phyloP scores from a whole-genome alignment of 2,888 invertebrate genomes.

The Beris morrisii region DNA sequence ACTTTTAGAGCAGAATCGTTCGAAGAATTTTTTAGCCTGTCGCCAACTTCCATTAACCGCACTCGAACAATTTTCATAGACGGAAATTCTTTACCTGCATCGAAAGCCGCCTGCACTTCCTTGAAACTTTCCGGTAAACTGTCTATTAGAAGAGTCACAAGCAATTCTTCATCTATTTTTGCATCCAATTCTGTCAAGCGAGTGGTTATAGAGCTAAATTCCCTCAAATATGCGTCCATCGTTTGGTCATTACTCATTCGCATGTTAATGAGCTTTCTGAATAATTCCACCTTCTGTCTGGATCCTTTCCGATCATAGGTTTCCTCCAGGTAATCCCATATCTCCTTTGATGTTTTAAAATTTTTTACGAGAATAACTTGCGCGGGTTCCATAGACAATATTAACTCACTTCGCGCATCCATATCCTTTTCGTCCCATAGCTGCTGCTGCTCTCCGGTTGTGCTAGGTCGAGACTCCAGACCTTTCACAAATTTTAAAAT shows the following conservation, averaged over 20 bases:
- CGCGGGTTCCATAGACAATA: conserved; percentile 29
- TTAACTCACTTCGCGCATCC: conserved; percentile 31
- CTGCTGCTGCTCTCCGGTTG: not conserved
- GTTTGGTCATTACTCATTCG: too few relatives aligned
- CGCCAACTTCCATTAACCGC: not conserved
- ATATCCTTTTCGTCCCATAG: conserved; percentile 32
- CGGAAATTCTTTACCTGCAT: too few relatives aligned
- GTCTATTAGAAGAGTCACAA: not conserved
- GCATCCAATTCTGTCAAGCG: not conserved
- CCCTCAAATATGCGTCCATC: not conserved
- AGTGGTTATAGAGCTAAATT: not conserved
- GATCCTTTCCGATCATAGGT: too few relatives aligned
- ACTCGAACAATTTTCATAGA: not conserved
- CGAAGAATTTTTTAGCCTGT: not conserved
- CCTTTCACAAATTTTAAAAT: not conserved
- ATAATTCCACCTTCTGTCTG: too few relatives aligned
- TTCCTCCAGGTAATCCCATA: not conserved
- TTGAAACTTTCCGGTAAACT: not conserved
- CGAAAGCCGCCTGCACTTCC: conserved; percentile 9
- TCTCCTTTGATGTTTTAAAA: not conserved
- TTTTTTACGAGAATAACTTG: conserved; percentile 27
- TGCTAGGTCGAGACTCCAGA: not conserved
- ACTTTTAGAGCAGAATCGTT: not conserved
- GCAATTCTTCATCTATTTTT: not conserved
- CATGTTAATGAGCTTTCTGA: too few relatives aligned